phyloP scores from a whole-genome alignment of 1,140 invertebrate species.

The Tribolium madens region DNA sequence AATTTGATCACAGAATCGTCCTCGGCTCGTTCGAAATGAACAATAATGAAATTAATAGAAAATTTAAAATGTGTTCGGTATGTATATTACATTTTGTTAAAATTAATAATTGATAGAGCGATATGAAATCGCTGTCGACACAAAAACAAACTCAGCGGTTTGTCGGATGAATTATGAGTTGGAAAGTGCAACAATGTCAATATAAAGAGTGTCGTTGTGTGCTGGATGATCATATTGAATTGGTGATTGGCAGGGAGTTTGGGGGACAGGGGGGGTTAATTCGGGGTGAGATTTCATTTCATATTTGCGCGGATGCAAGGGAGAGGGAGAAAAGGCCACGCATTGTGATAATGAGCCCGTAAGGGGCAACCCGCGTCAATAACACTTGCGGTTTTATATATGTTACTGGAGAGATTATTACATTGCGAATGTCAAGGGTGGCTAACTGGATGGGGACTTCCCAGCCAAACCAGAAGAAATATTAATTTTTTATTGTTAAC shows the following conservation, averaged over 20 bases:
- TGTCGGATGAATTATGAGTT: slow-evolving; percentile 45
- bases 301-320: slow-evolving; percentile 13
- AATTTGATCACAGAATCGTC: background rate
- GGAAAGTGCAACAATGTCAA: slow-evolving; percentile 44
- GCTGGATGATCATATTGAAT: slow-evolving; percentile 21
- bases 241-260: slow-evolving; percentile 31
- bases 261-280: slow-evolving; percentile 28
- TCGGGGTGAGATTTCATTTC: slow-evolving; percentile 22
- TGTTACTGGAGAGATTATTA: slow-evolving; percentile 43
- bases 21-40: too few species aligned
- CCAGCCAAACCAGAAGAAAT: too few species aligned
- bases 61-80: slow-evolving; percentile 19
- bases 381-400: slow-evolving; percentile 43
- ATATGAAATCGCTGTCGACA: slow-evolving; percentile 37
- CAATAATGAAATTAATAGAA: background rate
- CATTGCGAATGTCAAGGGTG: slow-evolving; percentile 39
- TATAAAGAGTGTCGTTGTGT: slow-evolving; percentile 35
- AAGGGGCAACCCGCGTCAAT: slow-evolving; percentile 39
- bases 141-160: slow-evolving; percentile 48
- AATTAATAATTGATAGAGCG: slow-evolving; percentile 47
- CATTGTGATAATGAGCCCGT: slow-evolving; percentile 42
- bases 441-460: slow-evolving; percentile 8
- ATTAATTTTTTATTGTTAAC: background rate
- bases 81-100: slow-evolving; percentile 42
- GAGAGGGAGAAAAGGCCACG: slow-evolving; percentile 34